Base-by-base conservation (phyloP, 1,140 invertebrate genomes). In the Drosophila kikkawai region DNA sequence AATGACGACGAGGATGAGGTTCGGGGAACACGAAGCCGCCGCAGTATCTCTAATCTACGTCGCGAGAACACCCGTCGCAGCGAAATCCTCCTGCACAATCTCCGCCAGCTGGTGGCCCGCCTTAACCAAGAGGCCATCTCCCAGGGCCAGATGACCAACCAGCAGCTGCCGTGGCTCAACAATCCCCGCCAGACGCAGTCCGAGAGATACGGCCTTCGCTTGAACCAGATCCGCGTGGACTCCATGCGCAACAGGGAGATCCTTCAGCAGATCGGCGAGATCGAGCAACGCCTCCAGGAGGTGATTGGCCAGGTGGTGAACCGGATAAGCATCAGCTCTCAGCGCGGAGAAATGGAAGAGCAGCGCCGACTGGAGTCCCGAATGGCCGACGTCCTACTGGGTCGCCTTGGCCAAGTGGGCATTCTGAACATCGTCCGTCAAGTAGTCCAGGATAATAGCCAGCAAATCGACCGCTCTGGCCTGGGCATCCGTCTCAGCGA, bases 401-500 rank as follows among this genome's bases (percentile, higher is more conserved):
- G 85, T 36, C 85, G 75, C 17, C 15, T 73, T 15, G 85, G 85
- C 7, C 50, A 84, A 3, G 51, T 74, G 11, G 85, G 82, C 6
- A 68, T 90, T 8, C 15, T 90, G 12, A 45, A 58, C 17, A 75
- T 90, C 19, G n/a, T 82, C 3, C 84, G 84, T 0, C 53, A 88
- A 26, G 51, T 84, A 22, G 55, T 84, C 0, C 58, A 67, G 17
- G 55, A 88, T 11, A 65, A 47, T 50, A 36, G 29, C 22, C 48
- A 66, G 45, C 80, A 77, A 34, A 15, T 55, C n/a, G 74, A 87
- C 53, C 64, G 71, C 8, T 48, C 60, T 4, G 79, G 82, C 22
- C 55, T 85, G 22, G 83, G 66, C 15, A 32, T 88, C 41, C 48
- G 53, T 5, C 37, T 95, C 36, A 94, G 95, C 39, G 95, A 96